phyloP scores from a whole-genome alignment of 2,888 invertebrate genomes.

The Herminia tarsipennalis region DNA sequence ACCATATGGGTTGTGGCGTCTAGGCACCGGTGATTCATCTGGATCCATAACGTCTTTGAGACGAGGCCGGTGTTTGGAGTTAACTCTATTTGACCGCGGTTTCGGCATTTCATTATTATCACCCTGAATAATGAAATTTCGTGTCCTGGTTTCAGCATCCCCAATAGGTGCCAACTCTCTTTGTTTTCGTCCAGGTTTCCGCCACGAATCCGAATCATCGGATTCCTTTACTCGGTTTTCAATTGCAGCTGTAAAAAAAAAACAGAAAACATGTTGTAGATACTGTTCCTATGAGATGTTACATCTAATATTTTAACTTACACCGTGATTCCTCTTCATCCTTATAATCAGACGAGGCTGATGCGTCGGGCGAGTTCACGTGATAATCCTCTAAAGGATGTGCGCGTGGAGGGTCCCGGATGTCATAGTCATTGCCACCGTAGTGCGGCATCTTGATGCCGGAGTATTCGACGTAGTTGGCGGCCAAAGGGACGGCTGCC shows the following conservation, averaged over 20 bases:
- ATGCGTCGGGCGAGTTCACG: constrained; percentile 60
- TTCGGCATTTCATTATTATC: constrained; percentile 42
- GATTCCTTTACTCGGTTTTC: constrained; percentile 42
- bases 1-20: constrained; percentile 30
- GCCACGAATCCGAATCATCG: constrained; percentile 50
- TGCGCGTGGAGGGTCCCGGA: constrained; percentile 31
- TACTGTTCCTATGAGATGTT: neutral
- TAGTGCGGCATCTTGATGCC: constrained; percentile 70
- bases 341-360: constrained; percentile 67
- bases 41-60: constrained; percentile 38
- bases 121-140: constrained; percentile 37
- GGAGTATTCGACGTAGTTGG: constrained; percentile 64
- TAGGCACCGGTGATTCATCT: constrained; percentile 26
- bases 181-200: constrained; percentile 47
- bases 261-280: neutral
- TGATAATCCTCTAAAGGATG: constrained; percentile 56
- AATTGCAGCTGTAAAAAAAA: constrained; percentile 47
- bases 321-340: constrained; percentile 60
- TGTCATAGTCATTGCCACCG: constrained; percentile 56
- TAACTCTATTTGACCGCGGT: constrained; percentile 33
- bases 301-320: constrained; percentile 15
- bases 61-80: constrained; percentile 44
- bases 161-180: constrained; percentile 31
- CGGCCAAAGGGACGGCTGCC: constrained; percentile 44
- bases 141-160: constrained; percentile 27